Evolutionary conservation across 2,113 vertebrate species (phyloP).

Genomic region (Nothocercus julius): DNA sequence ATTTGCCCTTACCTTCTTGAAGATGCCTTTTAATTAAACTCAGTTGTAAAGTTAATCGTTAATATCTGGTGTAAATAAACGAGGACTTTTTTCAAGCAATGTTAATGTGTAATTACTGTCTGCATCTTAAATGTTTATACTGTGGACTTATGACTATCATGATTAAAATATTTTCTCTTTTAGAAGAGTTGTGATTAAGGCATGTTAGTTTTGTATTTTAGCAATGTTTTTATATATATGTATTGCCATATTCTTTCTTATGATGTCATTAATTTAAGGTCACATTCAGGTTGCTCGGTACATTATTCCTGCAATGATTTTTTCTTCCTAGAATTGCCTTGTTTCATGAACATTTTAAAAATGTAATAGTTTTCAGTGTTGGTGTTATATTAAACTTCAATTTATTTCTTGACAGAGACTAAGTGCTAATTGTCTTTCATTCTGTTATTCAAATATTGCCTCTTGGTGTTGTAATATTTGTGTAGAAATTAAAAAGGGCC

Average conservation of each 20-base stretch:
- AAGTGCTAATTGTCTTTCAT: background rate
- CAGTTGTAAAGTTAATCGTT: background rate
- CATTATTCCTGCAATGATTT: background rate
- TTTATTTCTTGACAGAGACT: background rate
- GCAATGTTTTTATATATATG: rapidly evolving
- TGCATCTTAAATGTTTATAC: background rate
- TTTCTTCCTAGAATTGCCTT: background rate
- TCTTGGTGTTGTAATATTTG: background rate
- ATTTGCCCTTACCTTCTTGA: background rate
- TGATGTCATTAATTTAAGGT: background rate
- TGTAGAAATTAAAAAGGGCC: background rate
- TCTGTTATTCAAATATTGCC: background rate
- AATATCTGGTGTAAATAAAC: background rate
- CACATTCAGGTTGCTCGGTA: background rate
- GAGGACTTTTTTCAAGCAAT: background rate
- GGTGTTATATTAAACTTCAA: background rate
- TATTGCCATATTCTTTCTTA: background rate
- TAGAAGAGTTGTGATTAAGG: background rate
- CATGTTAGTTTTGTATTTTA: background rate
- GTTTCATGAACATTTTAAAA: background rate
- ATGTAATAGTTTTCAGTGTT: background rate
- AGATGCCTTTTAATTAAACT: background rate
- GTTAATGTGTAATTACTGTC: background rate
- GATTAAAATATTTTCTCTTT: background rate
- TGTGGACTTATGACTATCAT: background rate